Percentiles rank a stretch among this genome's conserved stretches.
Evolutionary conservation across 2,888 invertebrate genomes (phyloP).

Genomic region (Ichneumoninae sp.): DNA sequence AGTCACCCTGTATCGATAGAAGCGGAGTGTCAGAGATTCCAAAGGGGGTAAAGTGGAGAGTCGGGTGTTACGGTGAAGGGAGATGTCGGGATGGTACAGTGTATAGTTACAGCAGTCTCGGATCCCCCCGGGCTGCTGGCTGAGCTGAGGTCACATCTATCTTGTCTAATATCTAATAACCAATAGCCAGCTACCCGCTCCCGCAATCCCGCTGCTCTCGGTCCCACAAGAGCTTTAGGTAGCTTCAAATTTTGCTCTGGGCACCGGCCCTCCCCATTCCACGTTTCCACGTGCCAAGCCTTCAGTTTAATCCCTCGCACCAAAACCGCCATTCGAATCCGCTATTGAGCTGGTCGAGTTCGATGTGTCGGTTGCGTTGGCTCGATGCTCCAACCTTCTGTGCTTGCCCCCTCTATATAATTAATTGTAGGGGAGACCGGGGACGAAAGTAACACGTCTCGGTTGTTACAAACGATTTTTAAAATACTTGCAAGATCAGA

Average conservation of each 20-base stretch:
- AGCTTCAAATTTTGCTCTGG: conserved; percentile 7
- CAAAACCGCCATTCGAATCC: conserved; percentile 4
- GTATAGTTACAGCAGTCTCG: conserved; percentile 52
- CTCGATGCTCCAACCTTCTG: not conserved
- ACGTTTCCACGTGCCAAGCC: conserved; percentile 15
- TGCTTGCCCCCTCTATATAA: not conserved
- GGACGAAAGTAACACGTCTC: no score
- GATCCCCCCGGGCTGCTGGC: conserved; percentile 39
- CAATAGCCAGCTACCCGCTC: conserved; percentile 45
- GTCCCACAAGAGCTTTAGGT: conserved; percentile 38
- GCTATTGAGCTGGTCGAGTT: not conserved
- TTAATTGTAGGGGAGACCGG: not conserved
- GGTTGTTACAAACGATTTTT: no score
- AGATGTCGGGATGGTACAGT: conserved; percentile 28
- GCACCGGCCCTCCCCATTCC: not conserved
- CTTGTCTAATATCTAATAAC: conserved; percentile 66
- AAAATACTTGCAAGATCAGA: no score
- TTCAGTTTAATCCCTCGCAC: not conserved
- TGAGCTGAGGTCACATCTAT: conserved; percentile 55
- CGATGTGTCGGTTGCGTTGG: not conserved
- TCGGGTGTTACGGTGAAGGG: conserved; percentile 5
- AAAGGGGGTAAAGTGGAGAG: not conserved
- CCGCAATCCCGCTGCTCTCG: not conserved
- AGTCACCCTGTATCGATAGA: conserved; percentile 33
- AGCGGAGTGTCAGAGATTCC: conserved; percentile 9